phyloP scores from a whole-genome alignment of 2,888 invertebrate genomes.

The Drosophila setosimentum region DNA sequence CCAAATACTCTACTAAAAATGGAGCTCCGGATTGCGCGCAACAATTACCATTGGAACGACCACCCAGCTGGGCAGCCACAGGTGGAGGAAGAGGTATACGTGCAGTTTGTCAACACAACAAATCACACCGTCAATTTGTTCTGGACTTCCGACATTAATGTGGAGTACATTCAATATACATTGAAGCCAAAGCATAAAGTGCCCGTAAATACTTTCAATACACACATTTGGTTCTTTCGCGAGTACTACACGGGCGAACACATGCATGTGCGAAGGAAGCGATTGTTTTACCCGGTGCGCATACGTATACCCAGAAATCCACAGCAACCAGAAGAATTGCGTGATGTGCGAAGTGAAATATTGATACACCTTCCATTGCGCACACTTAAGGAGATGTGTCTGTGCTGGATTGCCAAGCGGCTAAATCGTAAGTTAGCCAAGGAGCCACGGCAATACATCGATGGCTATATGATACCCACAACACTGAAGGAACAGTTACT shows the following conservation, averaged over 20 bases:
- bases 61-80: slow-evolving; percentile 16
- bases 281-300: slow-evolving; percentile 85
- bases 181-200: slow-evolving; percentile 86
- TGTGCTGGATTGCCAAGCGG: slow-evolving; percentile 72
- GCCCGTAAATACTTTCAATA: slow-evolving; percentile 90
- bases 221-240: slow-evolving; percentile 94
- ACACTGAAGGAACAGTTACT: slow-evolving; percentile 74
- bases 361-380: slow-evolving; percentile 81
- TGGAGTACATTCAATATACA: slow-evolving; percentile 87
- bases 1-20: slow-evolving; percentile 35
- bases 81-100: slow-evolving; percentile 84
- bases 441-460: slow-evolving; percentile 26
- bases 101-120: slow-evolving; percentile 88
- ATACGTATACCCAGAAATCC: slow-evolving; percentile 73
- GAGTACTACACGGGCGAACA: slow-evolving; percentile 90
- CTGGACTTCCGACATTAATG: slow-evolving; percentile 92
- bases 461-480: slow-evolving; percentile 60
- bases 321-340: slow-evolving; percentile 63
- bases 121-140: slow-evolving; percentile 85
- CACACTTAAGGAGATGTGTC: slow-evolving; percentile 74
- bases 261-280: slow-evolving; percentile 86
- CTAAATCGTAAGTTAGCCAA: slow-evolving; percentile 46
- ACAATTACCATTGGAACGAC: slow-evolving; percentile 41
- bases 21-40: slow-evolving; percentile 48
- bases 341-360: slow-evolving; percentile 65